phyloP scores from a whole-genome alignment of 2,888 invertebrate genomes.

The Drosophila paracracens region DNA sequence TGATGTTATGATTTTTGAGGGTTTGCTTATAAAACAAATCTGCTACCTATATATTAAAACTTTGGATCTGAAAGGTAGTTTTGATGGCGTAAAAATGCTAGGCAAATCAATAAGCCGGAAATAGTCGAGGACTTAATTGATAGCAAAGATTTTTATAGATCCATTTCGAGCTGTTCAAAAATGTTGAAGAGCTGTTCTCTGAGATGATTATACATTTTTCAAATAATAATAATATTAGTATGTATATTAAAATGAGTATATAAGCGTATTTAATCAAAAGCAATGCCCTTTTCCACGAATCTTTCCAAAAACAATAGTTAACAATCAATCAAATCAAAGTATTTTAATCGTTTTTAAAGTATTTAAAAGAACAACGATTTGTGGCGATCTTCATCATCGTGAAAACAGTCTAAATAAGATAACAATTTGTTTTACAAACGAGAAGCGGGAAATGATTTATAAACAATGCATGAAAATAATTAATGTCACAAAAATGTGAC shows the following conservation, averaged over 20 bases:
- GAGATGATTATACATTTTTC: not conserved
- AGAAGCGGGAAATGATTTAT: slow-evolving; percentile 26
- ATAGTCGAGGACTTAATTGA: not conserved
- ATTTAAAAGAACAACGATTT: not conserved
- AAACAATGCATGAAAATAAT: slow-evolving; percentile 18
- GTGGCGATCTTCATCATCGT: not conserved
- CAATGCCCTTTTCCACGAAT: not conserved
- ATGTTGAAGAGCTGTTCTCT: not conserved
- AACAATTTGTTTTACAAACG: slow-evolving; percentile 29
- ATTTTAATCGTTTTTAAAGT: not conserved
- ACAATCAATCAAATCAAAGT: not conserved
- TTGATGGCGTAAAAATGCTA: not conserved
- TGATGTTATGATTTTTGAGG: not conserved
- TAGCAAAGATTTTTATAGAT: not conserved
- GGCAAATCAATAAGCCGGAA: not conserved
- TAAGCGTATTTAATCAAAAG: not conserved
- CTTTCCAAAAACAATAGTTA: not conserved
- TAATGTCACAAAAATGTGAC: not conserved
- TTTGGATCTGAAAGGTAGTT: not conserved
- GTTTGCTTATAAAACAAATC: too few relatives aligned
- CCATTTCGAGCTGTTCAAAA: not conserved
- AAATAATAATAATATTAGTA: not conserved
- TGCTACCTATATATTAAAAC: too few relatives aligned
- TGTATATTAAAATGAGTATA: not conserved
- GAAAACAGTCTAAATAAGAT: slow-evolving; percentile 30